Evolutionary conservation across 64 coral and sea anemone genomes (phyloP), one percentile per base, ranked within the genome.

Genomic region (Stichodactyla helianthus): DNA sequence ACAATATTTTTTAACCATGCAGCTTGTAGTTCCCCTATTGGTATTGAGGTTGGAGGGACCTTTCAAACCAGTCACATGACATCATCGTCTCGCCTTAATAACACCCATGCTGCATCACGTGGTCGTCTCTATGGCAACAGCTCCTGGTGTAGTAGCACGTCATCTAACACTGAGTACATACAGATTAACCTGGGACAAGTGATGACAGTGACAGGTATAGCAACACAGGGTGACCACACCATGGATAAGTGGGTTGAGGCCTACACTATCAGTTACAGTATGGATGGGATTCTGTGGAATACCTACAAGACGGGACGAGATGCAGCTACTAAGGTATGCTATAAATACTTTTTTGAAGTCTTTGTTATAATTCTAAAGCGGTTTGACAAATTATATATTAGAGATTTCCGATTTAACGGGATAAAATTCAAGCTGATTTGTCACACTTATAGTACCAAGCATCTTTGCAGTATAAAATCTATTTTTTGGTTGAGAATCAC

Each of bases 141-240:
- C 0, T 89, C 87, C 12, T 89, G 87, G 87, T 89, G 87, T 14
- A 89, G 77, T 35, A 23, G 0, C 5, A 57, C 77, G 31, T 28
- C 35, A 28, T 67, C 77, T 18, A 59, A 22, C 53, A 31, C 87
- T n/a, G 61, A 93, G 50, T 93, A 93, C 62, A 78, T 93, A 19
- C 82, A 89, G 82, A 82, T 93, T 54, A 19, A 86, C 60, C 68
- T 89, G 23, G 59, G 71, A 18, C 13, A 57, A 26, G 59, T 86
- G 51, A 89, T 84, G 23, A 86, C 28, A 55, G 54, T 93, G 51
- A 93, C 87, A 63, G 83, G 87, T 22, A 35, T 93, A 64, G 87
- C 92, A 44, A 93, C 83, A 54, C 92, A 93, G 79, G 92, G 92
- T 59, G 87, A 89, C 83, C 76, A 61, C 14, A 85, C 52, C 19